These are phyloP conservation scores for Sebastes iracundus DNA, from an alignment of 2,797 vertebrate genomes.

Conservation along the genomic window DNA sequence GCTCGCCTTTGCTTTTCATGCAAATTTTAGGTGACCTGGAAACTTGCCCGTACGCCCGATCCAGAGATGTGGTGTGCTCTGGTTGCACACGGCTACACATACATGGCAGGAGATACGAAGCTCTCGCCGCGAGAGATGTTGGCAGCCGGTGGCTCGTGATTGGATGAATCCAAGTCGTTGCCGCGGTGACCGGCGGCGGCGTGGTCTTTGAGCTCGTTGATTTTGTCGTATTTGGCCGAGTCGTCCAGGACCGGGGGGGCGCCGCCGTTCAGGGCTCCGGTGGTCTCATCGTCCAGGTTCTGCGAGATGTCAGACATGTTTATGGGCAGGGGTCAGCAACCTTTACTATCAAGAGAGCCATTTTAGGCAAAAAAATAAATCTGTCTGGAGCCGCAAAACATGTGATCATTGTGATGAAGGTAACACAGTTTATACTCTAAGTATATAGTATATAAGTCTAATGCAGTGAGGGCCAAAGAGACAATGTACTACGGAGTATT, in stretches of 20 bases:
- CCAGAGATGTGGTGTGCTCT: background rate
- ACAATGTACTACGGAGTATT: too few relatives aligned
- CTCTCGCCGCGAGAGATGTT: conserved; percentile 78
- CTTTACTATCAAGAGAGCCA: too few relatives aligned
- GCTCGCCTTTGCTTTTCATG: conserved; percentile 44
- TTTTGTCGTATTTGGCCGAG: conserved; percentile 45
- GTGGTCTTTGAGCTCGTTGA: conserved; percentile 49
- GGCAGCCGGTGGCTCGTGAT: conserved; percentile 40
- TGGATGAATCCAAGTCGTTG: conserved; percentile 61
- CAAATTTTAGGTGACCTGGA: conserved; percentile 57
- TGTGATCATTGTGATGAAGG: too few relatives aligned
- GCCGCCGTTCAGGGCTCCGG: conserved; percentile 75
- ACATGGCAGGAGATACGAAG: conserved; percentile 82
- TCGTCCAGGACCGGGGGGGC: conserved; percentile 33
- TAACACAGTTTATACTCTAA: too few relatives aligned
- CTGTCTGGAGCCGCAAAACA: too few relatives aligned
- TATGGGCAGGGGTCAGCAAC: too few relatives aligned
- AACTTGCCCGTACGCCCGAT: background rate
- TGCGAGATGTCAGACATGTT: conserved; percentile 18
- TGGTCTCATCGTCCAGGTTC: conserved; percentile 73
- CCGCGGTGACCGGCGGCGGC: conserved; percentile 29
- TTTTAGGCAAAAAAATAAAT: too few relatives aligned
- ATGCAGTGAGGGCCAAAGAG: too few relatives aligned
- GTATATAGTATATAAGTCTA: too few relatives aligned
- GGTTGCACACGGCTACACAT: conserved; percentile 68